These are phyloP conservation scores for Lipophrys pholis DNA, from an alignment of 2,113 vertebrate genomes.

Conservation along the genomic window DNA sequence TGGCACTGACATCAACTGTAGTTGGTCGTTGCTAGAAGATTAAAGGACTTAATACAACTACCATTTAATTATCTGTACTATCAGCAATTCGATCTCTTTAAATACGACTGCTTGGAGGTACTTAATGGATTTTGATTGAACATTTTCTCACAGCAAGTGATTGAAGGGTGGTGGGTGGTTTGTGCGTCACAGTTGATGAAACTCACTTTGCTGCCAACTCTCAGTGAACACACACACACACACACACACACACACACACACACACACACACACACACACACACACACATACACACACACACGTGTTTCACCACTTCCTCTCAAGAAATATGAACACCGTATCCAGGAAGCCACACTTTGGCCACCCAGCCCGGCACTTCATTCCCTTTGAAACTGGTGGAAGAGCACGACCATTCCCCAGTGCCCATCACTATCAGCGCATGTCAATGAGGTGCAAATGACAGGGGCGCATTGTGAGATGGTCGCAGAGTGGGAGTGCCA, in stretches of 20 bases:
- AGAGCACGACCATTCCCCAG: conserved; percentile 65
- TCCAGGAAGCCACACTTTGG: conserved; percentile 81
- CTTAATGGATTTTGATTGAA: not conserved
- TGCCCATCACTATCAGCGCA: conserved; percentile 76
- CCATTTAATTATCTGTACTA: too few relatives aligned
- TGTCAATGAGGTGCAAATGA: conserved; percentile 84
- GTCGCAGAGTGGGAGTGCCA: conserved; percentile 74
- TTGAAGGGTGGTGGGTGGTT: conserved; percentile 30
- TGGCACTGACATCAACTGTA: too few relatives aligned
- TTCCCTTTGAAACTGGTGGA: conserved; percentile 70
- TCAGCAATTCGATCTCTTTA: too few relatives aligned
- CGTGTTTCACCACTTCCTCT: conserved; percentile 60
- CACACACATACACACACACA: conserved; percentile 18
- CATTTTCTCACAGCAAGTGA: not conserved
- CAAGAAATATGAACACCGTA: conserved; percentile 73
- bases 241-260: conserved; percentile 19
- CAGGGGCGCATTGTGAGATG: conserved; percentile 82
- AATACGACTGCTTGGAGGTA: too few relatives aligned
- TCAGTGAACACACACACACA: conserved; percentile 24
- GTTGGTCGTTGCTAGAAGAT: too few relatives aligned
- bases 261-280: conserved; percentile 31
- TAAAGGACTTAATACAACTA: too few relatives aligned
- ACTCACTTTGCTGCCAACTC: conserved; percentile 18
- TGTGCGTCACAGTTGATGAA: conserved; percentile 31
- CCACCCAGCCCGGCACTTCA: conserved; percentile 70